Conservation (phyloP, 2,888 invertebrate species). For the Drosophila kuntzei region DNA sequence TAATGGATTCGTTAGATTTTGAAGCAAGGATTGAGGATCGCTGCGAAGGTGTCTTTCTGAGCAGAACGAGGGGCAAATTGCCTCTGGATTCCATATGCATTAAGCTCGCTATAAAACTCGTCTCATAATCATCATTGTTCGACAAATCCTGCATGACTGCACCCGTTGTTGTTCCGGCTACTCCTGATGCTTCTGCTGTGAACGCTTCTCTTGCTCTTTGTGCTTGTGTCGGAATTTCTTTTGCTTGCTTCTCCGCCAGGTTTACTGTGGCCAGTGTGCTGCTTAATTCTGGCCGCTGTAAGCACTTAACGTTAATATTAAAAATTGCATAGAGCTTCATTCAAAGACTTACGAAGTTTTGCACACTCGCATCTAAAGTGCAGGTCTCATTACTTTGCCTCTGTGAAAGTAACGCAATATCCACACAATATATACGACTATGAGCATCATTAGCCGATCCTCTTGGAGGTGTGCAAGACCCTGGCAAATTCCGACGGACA, state of each 20-base stretch:
- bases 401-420: not conserved
- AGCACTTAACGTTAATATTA: not conserved
- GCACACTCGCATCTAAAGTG: not conserved
- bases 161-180: not conserved
- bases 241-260: not conserved
- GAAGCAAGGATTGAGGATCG: not conserved
- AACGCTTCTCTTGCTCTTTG: not conserved
- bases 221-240: not conserved
- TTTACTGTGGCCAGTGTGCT: conserved; percentile 38
- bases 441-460: not conserved
- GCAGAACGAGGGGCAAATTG: not conserved
- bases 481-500: not conserved
- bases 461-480: not conserved
- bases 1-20: not conserved
- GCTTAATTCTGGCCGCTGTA: conserved; percentile 42
- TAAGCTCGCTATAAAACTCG: not conserved
- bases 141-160: not conserved
- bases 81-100: not conserved
- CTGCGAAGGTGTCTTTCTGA: not conserved
- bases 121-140: conserved; percentile 16
- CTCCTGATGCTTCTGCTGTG: not conserved
- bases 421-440: not conserved
- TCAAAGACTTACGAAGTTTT: conserved; percentile 22
- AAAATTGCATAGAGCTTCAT: not conserved
- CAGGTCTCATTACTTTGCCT: too few species aligned